Percentiles rank a stretch among this genome's conserved stretches.
Conservation (phyloP, 2,888 invertebrate genomes). For the Synergus gifuensis region DNA sequence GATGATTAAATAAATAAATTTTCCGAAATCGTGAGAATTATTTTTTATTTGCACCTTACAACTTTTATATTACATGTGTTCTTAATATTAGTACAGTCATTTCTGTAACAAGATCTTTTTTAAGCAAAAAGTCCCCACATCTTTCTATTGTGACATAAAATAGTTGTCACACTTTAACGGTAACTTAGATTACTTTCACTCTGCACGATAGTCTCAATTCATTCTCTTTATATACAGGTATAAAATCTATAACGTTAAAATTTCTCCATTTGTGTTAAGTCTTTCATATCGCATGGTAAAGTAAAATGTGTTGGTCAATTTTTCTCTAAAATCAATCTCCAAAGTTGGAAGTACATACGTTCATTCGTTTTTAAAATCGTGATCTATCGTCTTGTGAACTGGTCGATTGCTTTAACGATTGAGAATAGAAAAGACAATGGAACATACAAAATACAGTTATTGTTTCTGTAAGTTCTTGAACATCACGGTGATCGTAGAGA, state of each 20-base stretch:
- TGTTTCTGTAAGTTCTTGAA: neutral
- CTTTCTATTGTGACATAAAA: constrained; percentile 13
- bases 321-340: neutral
- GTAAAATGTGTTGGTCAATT: neutral
- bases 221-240: constrained; percentile 70
- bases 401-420: neutral
- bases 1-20: neutral
- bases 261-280: constrained; percentile 39
- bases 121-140: constrained; percentile 1
- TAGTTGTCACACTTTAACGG: constrained; percentile 48
- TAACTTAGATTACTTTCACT: constrained; percentile 45
- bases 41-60: neutral
- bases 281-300: constrained; percentile 26
- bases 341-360: neutral
- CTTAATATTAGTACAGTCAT: constrained; percentile 14
- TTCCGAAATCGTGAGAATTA: neutral
- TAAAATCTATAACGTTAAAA: constrained; percentile 61
- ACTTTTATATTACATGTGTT: constrained; percentile 12
- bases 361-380: neutral
- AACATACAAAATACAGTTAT: neutral
- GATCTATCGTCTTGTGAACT: neutral
- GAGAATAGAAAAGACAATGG: neutral
- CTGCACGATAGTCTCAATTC: neutral
- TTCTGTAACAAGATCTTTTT: constrained; percentile 33
- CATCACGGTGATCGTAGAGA: neutral